phyloP scores from a whole-genome alignment of 2,797 vertebrate species.

The Sardinella longiceps region DNA sequence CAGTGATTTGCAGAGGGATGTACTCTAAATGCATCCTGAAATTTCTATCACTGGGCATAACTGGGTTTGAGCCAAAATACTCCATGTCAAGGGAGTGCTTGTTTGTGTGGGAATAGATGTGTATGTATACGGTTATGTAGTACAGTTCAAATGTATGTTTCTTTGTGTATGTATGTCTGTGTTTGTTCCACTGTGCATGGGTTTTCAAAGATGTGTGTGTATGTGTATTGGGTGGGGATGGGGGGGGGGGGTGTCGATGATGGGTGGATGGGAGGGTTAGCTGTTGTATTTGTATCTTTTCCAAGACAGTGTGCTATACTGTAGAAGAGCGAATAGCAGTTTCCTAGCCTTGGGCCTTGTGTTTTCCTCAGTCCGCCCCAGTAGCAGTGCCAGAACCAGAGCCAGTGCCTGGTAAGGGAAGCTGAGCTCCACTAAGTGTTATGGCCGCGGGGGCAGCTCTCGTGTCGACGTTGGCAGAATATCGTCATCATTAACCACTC shows the following conservation, averaged over 20 bases:
- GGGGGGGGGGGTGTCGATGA: neutral
- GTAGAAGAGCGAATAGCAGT: neutral
- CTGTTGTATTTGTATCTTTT: neutral
- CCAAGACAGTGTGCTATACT: neutral
- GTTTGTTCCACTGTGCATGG: neutral
- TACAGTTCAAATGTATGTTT: neutral
- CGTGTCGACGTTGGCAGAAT: neutral
- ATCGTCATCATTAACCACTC: conserved; percentile 13
- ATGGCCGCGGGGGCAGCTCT: neutral
- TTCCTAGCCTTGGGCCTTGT: neutral
- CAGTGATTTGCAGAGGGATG: neutral
- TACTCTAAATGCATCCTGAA: neutral
- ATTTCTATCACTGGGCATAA: neutral
- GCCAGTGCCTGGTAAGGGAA: neutral
- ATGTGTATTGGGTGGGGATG: neutral
- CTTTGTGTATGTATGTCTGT: neutral
- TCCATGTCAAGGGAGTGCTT: neutral
- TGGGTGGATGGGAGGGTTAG: neutral
- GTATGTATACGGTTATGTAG: neutral
- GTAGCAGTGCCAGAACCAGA: neutral
- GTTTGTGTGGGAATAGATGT: neutral
- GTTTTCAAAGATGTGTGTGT: neutral
- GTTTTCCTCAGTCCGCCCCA: neutral
- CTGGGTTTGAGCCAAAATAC: conserved; percentile 7
- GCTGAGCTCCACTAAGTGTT: neutral